phyloP scores from a whole-genome alignment of 2,888 invertebrate genomes.

The Lochmaea crataegi region DNA sequence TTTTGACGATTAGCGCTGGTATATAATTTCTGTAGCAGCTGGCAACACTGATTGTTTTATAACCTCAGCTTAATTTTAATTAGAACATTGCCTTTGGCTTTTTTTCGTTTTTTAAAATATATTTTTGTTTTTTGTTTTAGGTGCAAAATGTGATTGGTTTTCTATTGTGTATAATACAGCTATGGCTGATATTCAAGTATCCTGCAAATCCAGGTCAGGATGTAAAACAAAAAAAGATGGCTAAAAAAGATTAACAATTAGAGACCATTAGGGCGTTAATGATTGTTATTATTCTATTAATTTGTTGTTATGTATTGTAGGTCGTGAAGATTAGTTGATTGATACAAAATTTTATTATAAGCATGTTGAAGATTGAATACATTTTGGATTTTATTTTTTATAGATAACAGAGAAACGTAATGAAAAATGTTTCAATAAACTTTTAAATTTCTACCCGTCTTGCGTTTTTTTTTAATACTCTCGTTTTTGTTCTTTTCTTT shows the following conservation, averaged over 20 bases:
- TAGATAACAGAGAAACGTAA: not conserved
- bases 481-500: too few relatives aligned
- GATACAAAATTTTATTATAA: not conserved
- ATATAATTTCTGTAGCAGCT: too few relatives aligned
- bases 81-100: not conserved
- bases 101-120: not conserved
- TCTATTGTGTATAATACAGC: constrained; percentile 71
- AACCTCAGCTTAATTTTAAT: too few relatives aligned
- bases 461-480: too few relatives aligned
- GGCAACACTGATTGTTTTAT: too few relatives aligned
- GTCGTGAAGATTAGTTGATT: constrained; percentile 17
- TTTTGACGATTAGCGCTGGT: too few relatives aligned
- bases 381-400: not conserved
- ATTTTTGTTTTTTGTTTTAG: constrained; percentile 66
- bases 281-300: constrained; percentile 18
- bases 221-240: constrained; percentile 46
- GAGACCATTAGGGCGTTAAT: constrained; percentile 11
- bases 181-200: constrained; percentile 77
- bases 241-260: constrained; percentile 37
- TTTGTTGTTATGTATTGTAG: constrained; percentile 41
- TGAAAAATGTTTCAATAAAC: too few relatives aligned
- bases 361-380: not conserved
- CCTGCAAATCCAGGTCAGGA: constrained; percentile 62
- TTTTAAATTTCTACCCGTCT: too few relatives aligned
- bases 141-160: constrained; percentile 79